Base-by-base conservation (phyloP, 2,113 vertebrate genomes). In the Notothenia rossii region DNA sequence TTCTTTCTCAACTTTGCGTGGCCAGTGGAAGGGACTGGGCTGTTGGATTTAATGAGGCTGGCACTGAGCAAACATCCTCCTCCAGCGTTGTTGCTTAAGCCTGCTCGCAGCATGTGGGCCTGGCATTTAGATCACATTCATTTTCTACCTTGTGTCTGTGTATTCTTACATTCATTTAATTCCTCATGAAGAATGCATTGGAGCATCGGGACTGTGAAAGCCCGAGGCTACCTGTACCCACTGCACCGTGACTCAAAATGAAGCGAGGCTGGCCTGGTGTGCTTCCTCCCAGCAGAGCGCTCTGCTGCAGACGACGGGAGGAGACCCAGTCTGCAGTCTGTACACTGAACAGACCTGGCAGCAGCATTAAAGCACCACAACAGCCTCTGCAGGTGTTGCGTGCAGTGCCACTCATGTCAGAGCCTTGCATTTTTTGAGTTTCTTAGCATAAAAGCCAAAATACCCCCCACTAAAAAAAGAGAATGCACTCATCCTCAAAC, bases 1-100 rank as follows among this genome's bases (percentile, higher is more conserved):
- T 86, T 87, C 74, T 88, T 86, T 84, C 72, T 90, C 84, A 93
- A 89, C 81, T 88, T 91, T 83, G 77, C 65, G 61, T 3, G 84
- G 63, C 81, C 85, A 78, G 85, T 82, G 73, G 71, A 81, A 80
- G 69, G 82, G 69, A 88, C 86, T 59, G 75, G 79, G 79, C 86
- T 86, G 88, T 82, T 86, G 78, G 72, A 91, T 92, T 93, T 94
- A 94, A 95, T 94, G 92, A 94, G 91, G 80, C 89, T 88, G 80
- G 85, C 86, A 77, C 85, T 86, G 90, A 91, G 91, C 91, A 94
- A 94, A 93, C 89, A 92, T 92, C 88, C 79, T 91, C 89, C 88
- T 84, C 55, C 72, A 88, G 89, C 71, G 14, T 75, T 81, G 72
- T 81, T 74, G 82, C 88, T 81, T 77, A 77, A 83, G 69, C 71